Conservation (phyloP, 37 sponge, comb jelly and placozoan species). For the Diacarnus erythraeanus region DNA sequence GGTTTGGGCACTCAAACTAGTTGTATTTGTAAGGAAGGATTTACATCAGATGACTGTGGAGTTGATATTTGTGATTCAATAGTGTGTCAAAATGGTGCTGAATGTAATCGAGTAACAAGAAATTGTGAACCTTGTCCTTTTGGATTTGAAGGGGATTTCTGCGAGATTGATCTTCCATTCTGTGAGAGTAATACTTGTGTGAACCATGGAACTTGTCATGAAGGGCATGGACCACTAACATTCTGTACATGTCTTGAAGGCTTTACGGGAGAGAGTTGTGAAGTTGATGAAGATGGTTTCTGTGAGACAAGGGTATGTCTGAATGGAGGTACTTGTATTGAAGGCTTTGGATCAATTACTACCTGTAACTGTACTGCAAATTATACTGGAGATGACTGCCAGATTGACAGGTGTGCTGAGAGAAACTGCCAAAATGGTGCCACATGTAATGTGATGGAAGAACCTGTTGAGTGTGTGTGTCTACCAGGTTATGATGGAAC, state of each 20-base stretch:
- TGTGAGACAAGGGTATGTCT: neutral
- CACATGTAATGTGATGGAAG: conserved; percentile 30
- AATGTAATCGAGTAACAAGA: no score
- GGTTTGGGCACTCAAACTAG: no score
- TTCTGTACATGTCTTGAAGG: conserved; percentile 43
- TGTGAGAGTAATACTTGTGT: conserved; percentile 15
- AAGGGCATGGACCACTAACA: conserved; percentile 19
- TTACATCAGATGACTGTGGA: conserved; percentile 33
- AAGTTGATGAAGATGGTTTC: conserved; percentile 27
- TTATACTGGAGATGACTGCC: neutral
- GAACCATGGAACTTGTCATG: conserved; percentile 69
- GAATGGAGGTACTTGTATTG: neutral
- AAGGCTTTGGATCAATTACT: neutral
- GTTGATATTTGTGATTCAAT: conserved; percentile 17
- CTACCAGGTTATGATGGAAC: conserved; percentile 25
- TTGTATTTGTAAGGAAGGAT: conserved; percentile 31
- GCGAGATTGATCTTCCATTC: neutral
- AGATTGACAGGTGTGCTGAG: conserved; percentile 1
- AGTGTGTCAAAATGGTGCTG: conserved; percentile 60
- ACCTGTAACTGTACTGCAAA: neutral
- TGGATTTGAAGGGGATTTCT: conserved; percentile 23
- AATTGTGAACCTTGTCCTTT: no score
- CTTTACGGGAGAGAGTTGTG: conserved; percentile 52
- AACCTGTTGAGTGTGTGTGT: conserved; percentile 17
- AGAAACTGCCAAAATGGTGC: conserved; percentile 41